Evolutionary conservation across 2,797 vertebrate genomes (phyloP).

Genomic region (Epinephelus awoara): DNA sequence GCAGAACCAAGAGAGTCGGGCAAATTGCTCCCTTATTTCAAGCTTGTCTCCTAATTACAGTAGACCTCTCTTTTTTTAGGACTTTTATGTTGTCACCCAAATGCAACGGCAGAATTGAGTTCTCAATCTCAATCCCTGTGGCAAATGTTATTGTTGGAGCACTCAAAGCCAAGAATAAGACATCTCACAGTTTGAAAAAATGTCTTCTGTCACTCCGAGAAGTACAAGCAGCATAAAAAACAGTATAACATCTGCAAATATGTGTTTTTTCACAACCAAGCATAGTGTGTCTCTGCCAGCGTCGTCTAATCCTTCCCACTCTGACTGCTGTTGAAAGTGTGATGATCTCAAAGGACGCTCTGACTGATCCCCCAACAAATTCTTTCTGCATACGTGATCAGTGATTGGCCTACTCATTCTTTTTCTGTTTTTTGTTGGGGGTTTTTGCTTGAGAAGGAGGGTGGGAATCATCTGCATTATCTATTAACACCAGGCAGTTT

Average conservation of each 20-base stretch:
- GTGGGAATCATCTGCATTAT: conserved; percentile 17
- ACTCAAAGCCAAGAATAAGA: conserved; percentile 24
- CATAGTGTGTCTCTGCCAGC: background rate
- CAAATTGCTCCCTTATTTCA: conserved; percentile 41
- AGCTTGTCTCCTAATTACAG: conserved; percentile 28
- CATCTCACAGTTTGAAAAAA: background rate
- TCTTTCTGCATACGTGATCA: conserved; percentile 40
- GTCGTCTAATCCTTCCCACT: conserved; percentile 34
- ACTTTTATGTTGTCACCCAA: conserved; percentile 4
- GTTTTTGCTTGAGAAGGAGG: background rate
- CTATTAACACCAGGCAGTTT: conserved; percentile 24
- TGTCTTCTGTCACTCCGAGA: conserved; percentile 1
- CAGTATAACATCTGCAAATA: conserved; percentile 6
- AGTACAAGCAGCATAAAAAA: conserved; percentile 11
- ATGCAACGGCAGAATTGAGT: background rate
- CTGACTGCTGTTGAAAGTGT: conserved; percentile 33
- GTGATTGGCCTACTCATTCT: conserved; percentile 31
- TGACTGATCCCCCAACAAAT: conserved; percentile 49
- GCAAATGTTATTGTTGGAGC: conserved; percentile 14
- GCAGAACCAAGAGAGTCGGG: conserved; percentile 39
- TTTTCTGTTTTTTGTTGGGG: background rate
- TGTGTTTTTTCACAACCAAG: background rate
- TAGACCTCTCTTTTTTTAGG: conserved; percentile 9
- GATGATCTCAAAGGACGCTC: conserved; percentile 48
- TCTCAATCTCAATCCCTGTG: background rate